phyloP scores from a whole-genome alignment of 2,888 invertebrate genomes.

The Mesorhabditis spiculigera region DNA sequence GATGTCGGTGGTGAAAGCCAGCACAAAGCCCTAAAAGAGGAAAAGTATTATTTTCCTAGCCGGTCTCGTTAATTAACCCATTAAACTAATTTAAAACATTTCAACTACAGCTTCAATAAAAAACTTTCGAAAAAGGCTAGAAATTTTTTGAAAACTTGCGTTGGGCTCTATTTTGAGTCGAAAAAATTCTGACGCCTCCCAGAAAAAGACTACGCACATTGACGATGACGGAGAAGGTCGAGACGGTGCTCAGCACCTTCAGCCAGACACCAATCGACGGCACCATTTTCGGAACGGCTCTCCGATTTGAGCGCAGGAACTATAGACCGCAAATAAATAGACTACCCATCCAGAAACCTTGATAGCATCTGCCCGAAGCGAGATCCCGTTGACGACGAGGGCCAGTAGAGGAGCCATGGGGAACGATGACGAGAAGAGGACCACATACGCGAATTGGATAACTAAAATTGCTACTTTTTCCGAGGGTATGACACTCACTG shows the following conservation, averaged over 20 bases:
- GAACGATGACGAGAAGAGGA: background rate
- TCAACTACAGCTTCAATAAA: too few relatives aligned
- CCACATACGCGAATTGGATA: background rate
- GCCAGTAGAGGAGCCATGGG: background rate
- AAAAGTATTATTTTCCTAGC: background rate
- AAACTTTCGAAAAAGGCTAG: too few relatives aligned
- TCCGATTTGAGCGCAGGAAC: background rate
- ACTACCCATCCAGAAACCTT: background rate
- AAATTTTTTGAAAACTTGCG: too few relatives aligned
- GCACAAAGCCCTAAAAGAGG: conserved; percentile 4
- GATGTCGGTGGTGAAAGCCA: background rate
- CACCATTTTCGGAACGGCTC: background rate
- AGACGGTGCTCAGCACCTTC: background rate
- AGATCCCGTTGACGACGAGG: background rate
- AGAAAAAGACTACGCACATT: background rate
- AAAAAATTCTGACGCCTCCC: background rate
- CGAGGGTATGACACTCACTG: background rate
- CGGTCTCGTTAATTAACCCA: too few relatives aligned
- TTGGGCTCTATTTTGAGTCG: too few relatives aligned
- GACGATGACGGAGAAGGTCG: background rate
- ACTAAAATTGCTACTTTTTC: background rate
- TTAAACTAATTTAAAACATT: too few relatives aligned
- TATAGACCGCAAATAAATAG: background rate
- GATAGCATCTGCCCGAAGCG: background rate
- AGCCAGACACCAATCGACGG: conserved; percentile 1